Base-by-base conservation (phyloP, 2,888 invertebrate species). In the Chrysotoxum bicinctum region DNA sequence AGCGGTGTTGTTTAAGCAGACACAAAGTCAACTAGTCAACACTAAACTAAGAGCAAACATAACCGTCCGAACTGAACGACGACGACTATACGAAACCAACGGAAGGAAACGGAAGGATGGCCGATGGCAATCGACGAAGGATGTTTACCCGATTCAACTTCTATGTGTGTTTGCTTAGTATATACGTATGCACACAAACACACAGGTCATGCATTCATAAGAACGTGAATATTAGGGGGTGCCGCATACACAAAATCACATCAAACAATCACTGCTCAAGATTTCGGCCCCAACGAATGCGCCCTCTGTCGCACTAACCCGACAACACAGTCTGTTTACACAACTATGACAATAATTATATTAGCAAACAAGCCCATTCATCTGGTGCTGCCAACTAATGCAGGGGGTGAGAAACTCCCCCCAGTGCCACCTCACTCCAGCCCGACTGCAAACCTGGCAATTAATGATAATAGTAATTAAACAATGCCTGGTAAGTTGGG, bases 391-490 rank as follows among this genome's bases (percentile, higher is more conserved):
- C 40, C 40, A 40, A 56, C 72, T 73, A 54, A 56, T 35, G 16
- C 12, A 21, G 35, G 10, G 21, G 16, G 76, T 77, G 70, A 54
- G 70, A n/a, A 23, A 40, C 4, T 60, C 37, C 48, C 30, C 5
- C 8, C 26, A 5, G 9, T 19, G 19, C 19, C 30, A 43, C 68
- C 45, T 32, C 50, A 16, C 10, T 30, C 54, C 16, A 66, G 26
- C 26, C 26, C n/a, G 40, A 50, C 26, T 50, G 16, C 40, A 62
- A 76, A 37, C 79, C 85, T 85, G 81, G 81, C 87, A 88, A 88
- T 88, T 88, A 88, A 88, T 88, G 88, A 88, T 88, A 88, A 88
- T 88, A 88, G 87, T 88, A 88, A 88, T 88, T 88, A 88, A 88
- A 88, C 88, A 87, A 85, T 87, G 78, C 80, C 79, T 85, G 87